Percentiles rank a stretch among this genome's conserved stretches.
These are phyloP conservation scores for Trinorchestia longiramus DNA, from an alignment of 1,140 invertebrate genomes.

Conservation along the genomic window DNA sequence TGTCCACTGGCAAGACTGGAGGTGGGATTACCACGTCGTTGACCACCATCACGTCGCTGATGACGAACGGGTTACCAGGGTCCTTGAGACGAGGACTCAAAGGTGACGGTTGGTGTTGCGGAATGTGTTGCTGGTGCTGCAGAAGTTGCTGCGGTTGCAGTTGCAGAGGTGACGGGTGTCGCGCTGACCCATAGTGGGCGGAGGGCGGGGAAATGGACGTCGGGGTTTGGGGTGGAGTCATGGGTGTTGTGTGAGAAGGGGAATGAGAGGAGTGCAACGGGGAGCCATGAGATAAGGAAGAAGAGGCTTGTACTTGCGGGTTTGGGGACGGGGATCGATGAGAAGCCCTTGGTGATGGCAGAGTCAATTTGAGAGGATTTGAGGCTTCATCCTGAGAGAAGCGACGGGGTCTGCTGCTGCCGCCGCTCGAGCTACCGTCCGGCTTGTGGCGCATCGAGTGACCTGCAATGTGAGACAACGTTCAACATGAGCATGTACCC, in stretches of 20 bases:
- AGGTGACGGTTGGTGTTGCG: constrained; percentile 37
- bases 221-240: constrained; percentile 48
- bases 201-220: constrained; percentile 27
- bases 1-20: constrained; percentile 38
- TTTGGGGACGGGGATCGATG: constrained; percentile 53
- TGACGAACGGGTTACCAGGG: constrained; percentile 31
- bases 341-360: constrained; percentile 45
- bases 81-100: constrained; percentile 39
- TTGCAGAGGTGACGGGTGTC: constrained; percentile 28
- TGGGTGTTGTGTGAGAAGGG: constrained; percentile 46
- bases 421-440: constrained; percentile 11
- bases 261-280: constrained; percentile 49
- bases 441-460: constrained; percentile 47
- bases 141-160: constrained; percentile 36
- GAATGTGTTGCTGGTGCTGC: constrained; percentile 47
- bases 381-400: constrained; percentile 25
- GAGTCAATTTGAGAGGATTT: constrained; percentile 44
- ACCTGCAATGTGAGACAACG: not conserved
- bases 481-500: not conserved
- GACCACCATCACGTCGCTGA: constrained; percentile 37
- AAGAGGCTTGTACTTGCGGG: constrained; percentile 54
- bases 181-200: not conserved
- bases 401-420: not conserved
- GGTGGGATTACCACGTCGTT: constrained; percentile 42
- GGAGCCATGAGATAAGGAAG: constrained; percentile 50